Base-by-base conservation (phyloP, 2,113 vertebrate genomes). In the Channa argus region DNA sequence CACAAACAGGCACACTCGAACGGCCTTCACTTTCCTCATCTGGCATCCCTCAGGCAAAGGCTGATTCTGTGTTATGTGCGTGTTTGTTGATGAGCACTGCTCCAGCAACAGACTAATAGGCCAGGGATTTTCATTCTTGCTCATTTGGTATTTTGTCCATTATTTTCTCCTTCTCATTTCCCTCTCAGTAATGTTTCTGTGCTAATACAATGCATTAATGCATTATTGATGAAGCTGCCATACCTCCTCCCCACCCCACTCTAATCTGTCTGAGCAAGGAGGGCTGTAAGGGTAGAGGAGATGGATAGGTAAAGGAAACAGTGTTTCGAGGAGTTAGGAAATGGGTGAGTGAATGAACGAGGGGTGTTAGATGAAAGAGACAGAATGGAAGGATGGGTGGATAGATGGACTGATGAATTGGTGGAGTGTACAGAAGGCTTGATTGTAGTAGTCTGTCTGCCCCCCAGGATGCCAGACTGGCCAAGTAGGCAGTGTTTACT, bases 211-310 rank as follows among this genome's bases (percentile, higher is more conserved):
- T 64, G 66, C 72, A 55, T 24, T 24, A 24, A 24, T 91, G 83
- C 74, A 91, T 89, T 89, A 92, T 88, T 88, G 71, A 92, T 92
- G 81, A 87, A 62, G 73, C 63, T 37, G 60, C 80, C 67, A 52
- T 60, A 58, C 39, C 44, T 49, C 49, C 60, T 49, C 47, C 62
- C 55, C 53, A 69, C 55, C 60, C 49, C 63, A 72, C 68, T 1
- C 24, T 24, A 24, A 67, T 79, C 76, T 66, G 81, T 80, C 72
- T 60, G 47, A n/a, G 39, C 54, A 62, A 61, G 53, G 43, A 54
- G 69, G 56, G 61, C 9, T 24, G 33, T 51, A 56, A 47, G 63
- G 52, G 36, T 36, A 38, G 39, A 44, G 45, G 44, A 71, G 69
- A 81, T 50, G 39, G 71, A 73, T 55, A 69, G 63, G 12, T 33